These are phyloP conservation scores for Perccottus glenii DNA, from an alignment of 2,113 vertebrate species.

Conservation along the genomic window DNA sequence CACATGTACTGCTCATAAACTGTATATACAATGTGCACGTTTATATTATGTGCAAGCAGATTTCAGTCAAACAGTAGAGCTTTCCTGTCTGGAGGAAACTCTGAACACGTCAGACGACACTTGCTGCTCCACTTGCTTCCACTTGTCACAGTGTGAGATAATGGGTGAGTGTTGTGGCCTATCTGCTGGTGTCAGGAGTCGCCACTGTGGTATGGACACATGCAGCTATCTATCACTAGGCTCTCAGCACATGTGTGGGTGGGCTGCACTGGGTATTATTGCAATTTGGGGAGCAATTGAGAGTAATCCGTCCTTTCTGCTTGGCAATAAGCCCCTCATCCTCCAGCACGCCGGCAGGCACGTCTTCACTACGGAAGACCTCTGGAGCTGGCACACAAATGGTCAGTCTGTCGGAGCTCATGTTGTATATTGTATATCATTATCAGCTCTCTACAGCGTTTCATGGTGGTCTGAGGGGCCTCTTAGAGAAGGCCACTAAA, in stretches of 20 bases:
- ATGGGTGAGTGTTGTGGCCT: slow-evolving; percentile 31
- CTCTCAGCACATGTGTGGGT: slow-evolving; percentile 73
- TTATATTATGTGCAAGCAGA: too few relatives aligned
- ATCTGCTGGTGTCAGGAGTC: slow-evolving; percentile 39
- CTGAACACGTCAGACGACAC: background rate
- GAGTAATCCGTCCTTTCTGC: slow-evolving; percentile 73
- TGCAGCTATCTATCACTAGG: slow-evolving; percentile 73
- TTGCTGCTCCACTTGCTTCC: slow-evolving; percentile 34
- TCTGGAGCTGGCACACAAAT: slow-evolving; percentile 29
- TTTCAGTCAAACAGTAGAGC: background rate
- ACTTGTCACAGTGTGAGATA: slow-evolving; percentile 23
- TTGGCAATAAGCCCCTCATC: slow-evolving; percentile 61
- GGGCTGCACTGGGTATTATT: slow-evolving; percentile 69
- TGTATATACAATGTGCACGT: background rate
- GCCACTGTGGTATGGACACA: slow-evolving; percentile 69
- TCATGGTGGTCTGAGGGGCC: slow-evolving; percentile 40
- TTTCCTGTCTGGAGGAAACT: background rate
- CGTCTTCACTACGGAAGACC: slow-evolving; percentile 52
- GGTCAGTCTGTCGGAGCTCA: slow-evolving; percentile 22
- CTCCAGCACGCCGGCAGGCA: slow-evolving; percentile 32
- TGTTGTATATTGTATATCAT: slow-evolving; percentile 49
- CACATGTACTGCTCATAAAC: too few relatives aligned
- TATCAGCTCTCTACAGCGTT: slow-evolving; percentile 37
- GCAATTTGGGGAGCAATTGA: slow-evolving; percentile 77
- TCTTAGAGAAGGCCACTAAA: slow-evolving; percentile 7